Percentiles rank a stretch among this genome's conserved stretches.
These are phyloP conservation scores for Paralichthys olivaceus DNA, from an alignment of 2,113 vertebrate species.

Conservation along the genomic window DNA sequence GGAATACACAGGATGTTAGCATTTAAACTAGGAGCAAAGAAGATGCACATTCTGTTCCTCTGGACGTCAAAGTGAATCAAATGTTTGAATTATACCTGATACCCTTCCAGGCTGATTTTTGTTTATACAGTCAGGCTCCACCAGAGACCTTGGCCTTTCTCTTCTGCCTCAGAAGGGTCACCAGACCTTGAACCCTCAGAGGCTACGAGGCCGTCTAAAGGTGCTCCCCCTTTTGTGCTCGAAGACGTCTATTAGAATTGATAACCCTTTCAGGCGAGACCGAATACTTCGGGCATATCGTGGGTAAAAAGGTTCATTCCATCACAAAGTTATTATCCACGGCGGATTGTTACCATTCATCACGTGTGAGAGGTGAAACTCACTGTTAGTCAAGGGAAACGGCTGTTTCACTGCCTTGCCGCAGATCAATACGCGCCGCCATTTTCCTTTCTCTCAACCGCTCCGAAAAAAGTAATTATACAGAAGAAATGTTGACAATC, in stretches of 20 bases:
- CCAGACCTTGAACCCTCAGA: slow-evolving; percentile 48
- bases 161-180: slow-evolving; percentile 51
- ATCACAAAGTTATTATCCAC: slow-evolving; percentile 95
- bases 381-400: slow-evolving; percentile 94
- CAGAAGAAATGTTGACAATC: slow-evolving; percentile 94
- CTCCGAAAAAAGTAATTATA: slow-evolving; percentile 95
- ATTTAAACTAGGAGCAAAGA: neutral
- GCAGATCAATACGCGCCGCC: slow-evolving; percentile 92
- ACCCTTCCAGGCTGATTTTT: slow-evolving; percentile 22
- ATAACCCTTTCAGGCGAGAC: slow-evolving; percentile 75
- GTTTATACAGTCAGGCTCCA: slow-evolving; percentile 39
- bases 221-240: slow-evolving; percentile 10
- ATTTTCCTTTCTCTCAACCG: slow-evolving; percentile 72
- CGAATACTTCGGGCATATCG: slow-evolving; percentile 64
- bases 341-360: slow-evolving; percentile 90
- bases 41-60: neutral
- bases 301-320: slow-evolving; percentile 87
- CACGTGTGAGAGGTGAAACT: slow-evolving; percentile 92
- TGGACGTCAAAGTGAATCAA: neutral
- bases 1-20: neutral
- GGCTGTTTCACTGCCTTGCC: slow-evolving; percentile 84
- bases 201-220: slow-evolving; percentile 28
- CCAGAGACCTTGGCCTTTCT: slow-evolving; percentile 59
- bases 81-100: slow-evolving; percentile 13
- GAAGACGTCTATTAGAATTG: slow-evolving; percentile 79